A percentile compares a stretch with the other conserved stretches of the same genome.
Evolutionary conservation across 2,113 vertebrate species (phyloP).

Genomic region (Notothenia coriiceps): DNA sequence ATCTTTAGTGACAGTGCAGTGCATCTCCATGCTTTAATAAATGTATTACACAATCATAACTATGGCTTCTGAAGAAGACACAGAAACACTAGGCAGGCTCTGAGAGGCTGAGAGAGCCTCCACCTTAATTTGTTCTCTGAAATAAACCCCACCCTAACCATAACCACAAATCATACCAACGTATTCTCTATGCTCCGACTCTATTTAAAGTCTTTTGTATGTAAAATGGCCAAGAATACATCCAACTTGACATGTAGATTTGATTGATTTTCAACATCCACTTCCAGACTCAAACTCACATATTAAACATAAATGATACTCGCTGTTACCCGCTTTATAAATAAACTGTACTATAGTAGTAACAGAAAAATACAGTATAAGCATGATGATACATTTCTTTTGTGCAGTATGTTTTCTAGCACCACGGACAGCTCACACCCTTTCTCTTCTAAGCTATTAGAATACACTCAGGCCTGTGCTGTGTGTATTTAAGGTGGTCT

Average conservation of each 20-base stretch:
- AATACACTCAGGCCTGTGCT: neutral
- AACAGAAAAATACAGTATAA: neutral
- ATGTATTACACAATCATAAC: neutral
- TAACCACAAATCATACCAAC: too few relatives aligned
- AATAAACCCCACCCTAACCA: too few relatives aligned
- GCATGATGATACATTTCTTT: neutral
- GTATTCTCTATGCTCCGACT: too few relatives aligned
- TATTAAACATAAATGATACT: neutral
- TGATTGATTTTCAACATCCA: neutral
- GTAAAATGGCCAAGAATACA: too few relatives aligned
- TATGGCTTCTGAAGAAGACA: neutral
- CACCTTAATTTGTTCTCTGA: too few relatives aligned
- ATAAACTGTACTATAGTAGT: neutral
- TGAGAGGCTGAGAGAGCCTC: too few relatives aligned
- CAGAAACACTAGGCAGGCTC: too few relatives aligned
- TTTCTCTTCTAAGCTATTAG: neutral
- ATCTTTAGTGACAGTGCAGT: neutral
- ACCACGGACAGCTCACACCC: neutral
- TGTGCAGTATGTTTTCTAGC: neutral
- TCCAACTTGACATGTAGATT: neutral
- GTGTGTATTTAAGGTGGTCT: constrained; percentile 1
- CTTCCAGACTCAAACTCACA: neutral
- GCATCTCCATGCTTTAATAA: neutral
- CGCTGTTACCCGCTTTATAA: neutral
- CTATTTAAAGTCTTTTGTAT: too few relatives aligned